Percentiles rank a stretch among this genome's conserved stretches.
Conservation (phyloP, 2,888 invertebrate species). For the Drosophila sordidapex region DNA sequence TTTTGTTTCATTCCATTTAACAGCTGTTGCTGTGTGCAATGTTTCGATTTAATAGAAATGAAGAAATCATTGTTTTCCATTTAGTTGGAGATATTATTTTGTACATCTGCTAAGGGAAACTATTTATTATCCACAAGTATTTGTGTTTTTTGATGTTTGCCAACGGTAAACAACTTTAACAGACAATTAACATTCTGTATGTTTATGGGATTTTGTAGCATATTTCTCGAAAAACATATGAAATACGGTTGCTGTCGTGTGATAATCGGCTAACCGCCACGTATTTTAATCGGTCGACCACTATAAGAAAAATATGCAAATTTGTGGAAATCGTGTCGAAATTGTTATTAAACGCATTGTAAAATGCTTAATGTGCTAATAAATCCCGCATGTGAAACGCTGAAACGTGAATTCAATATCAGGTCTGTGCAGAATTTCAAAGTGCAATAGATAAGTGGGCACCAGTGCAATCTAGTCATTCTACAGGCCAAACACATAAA, state of each 20-base stretch:
- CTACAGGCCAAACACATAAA: slow-evolving; percentile 37
- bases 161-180: background rate
- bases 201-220: slow-evolving; percentile 25
- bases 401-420: slow-evolving; percentile 59
- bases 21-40: slow-evolving; percentile 19
- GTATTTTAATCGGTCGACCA: slow-evolving; percentile 30
- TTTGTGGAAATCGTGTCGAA: slow-evolving; percentile 58
- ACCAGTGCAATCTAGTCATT: slow-evolving; percentile 35
- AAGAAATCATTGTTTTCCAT: background rate
- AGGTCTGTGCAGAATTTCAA: slow-evolving; percentile 70
- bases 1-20: slow-evolving; percentile 13
- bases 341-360: slow-evolving; percentile 70
- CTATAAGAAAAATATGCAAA: slow-evolving; percentile 60
- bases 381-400: slow-evolving; percentile 50
- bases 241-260: slow-evolving; percentile 18
- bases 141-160: background rate
- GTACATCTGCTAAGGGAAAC: too few species aligned
- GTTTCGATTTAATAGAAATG: background rate
- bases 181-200: background rate
- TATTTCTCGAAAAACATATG: slow-evolving; percentile 31
- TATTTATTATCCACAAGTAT: background rate
- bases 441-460: slow-evolving; percentile 64
- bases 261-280: slow-evolving; percentile 35
- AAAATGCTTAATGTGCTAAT: slow-evolving; percentile 65
- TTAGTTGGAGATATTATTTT: background rate